Evolutionary conservation across 2,888 invertebrate genomes (phyloP).

Genomic region (Ichneumoninae sp.): DNA sequence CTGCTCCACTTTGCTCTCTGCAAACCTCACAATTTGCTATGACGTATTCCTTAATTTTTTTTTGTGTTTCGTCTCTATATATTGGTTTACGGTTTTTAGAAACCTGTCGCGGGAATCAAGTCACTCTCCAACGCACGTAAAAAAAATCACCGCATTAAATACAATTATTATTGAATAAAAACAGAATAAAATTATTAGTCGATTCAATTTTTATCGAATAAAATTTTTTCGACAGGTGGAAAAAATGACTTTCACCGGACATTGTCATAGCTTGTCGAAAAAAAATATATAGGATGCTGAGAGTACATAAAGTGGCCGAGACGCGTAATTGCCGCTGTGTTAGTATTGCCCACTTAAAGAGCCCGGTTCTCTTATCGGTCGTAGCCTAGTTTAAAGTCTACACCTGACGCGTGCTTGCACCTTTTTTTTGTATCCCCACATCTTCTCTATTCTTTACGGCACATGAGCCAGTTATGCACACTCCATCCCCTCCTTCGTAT

Average conservation of each 20-base stretch:
- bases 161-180: neutral
- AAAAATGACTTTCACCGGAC: neutral
- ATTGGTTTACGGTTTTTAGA: neutral
- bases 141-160: neutral
- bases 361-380: slow-evolving; percentile 60
- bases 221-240: neutral
- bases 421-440: neutral
- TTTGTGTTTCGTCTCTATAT: neutral
- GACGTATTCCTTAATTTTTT: slow-evolving; percentile 36
- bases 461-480: slow-evolving; percentile 12
- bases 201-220: no score
- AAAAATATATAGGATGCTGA: neutral
- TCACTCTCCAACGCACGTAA: neutral
- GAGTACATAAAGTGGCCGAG: slow-evolving; percentile 25
- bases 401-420: slow-evolving; percentile 45
- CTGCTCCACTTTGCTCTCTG: slow-evolving; percentile 41
- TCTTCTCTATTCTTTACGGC: slow-evolving; percentile 12
- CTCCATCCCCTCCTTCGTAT: slow-evolving; percentile 20
- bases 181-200: neutral
- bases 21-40: slow-evolving; percentile 10
- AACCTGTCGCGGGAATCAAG: neutral
- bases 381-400: slow-evolving; percentile 59
- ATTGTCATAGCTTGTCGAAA: neutral
- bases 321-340: slow-evolving; percentile 6
- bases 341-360: slow-evolving; percentile 18